These are phyloP conservation scores for Platycheirus rosarum DNA, from an alignment of 2,888 invertebrate genomes.

Conservation along the genomic window DNA sequence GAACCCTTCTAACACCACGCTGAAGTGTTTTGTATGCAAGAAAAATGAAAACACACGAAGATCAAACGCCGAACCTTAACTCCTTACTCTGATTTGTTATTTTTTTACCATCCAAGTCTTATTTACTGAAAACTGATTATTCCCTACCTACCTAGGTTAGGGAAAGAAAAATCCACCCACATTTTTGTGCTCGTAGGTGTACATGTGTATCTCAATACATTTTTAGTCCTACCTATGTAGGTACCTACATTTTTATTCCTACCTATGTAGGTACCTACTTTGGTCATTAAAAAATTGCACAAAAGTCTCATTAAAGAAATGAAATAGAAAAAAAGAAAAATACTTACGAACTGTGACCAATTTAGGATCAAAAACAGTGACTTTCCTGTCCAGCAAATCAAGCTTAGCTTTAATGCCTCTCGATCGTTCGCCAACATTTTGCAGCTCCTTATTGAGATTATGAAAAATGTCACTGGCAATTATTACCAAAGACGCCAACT, in stretches of 20 bases:
- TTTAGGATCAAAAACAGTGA: slow-evolving; percentile 91
- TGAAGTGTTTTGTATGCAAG: slow-evolving; percentile 44
- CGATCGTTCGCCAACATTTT: slow-evolving; percentile 89
- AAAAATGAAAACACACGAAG: slow-evolving; percentile 38
- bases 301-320: neutral
- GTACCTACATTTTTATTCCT: neutral
- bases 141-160: neutral
- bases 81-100: slow-evolving; percentile 42
- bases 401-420: slow-evolving; percentile 88
- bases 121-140: neutral
- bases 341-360: slow-evolving; percentile 97
- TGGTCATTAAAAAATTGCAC: neutral
- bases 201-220: neutral
- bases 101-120: neutral
- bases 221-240: neutral
- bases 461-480: slow-evolving; percentile 94
- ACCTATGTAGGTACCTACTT: neutral
- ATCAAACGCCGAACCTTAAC: slow-evolving; percentile 35
- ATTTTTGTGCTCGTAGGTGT: neutral
- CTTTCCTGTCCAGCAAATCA: slow-evolving; percentile 87
- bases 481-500: slow-evolving; percentile 92
- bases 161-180: neutral
- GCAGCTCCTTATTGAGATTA: slow-evolving; percentile 90
- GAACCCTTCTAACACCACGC: slow-evolving; percentile 43
- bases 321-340: slow-evolving; percentile 63